Conservation (phyloP, 1,140 invertebrate genomes). For the Drosophila teissieri region DNA sequence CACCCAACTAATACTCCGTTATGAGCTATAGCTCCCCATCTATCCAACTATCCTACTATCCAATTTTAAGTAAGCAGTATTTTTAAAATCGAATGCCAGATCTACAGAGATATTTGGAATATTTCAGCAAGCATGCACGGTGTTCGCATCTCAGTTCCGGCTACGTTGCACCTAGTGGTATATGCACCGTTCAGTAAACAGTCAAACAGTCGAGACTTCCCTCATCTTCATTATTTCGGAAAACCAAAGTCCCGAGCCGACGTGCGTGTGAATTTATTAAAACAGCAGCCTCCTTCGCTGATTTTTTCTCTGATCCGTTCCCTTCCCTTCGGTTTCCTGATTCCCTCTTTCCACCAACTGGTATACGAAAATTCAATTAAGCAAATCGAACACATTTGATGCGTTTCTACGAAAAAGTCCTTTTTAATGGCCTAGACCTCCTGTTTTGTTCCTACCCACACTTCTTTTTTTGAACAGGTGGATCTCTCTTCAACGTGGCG, state of each 20-base stretch:
- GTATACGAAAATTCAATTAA: slow-evolving; percentile 70
- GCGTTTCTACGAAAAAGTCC: slow-evolving; percentile 65
- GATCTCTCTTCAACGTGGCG: slow-evolving; percentile 28
- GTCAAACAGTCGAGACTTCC: slow-evolving; percentile 2
- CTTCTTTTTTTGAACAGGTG: slow-evolving; percentile 22
- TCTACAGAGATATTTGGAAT: not conserved
- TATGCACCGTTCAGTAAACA: slow-evolving; percentile 16
- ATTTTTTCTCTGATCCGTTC: not conserved
- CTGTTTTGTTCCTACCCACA: not conserved
- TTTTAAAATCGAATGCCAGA: too few relatives aligned
- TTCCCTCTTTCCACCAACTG: slow-evolving; percentile 28
- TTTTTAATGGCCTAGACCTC: slow-evolving; percentile 23
- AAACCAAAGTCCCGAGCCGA: slow-evolving; percentile 1
- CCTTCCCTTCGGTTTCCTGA: not conserved
- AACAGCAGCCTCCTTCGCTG: slow-evolving; percentile 33
- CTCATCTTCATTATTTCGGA: not conserved
- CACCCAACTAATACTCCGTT: slow-evolving; percentile 30
- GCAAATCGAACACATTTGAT: slow-evolving; percentile 68
- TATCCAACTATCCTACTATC: not conserved
- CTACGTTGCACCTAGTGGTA: not conserved
- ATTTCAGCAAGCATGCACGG: not conserved
- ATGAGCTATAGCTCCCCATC: not conserved
- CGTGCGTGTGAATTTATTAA: slow-evolving; percentile 78
- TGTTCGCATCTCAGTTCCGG: slow-evolving; percentile 9
- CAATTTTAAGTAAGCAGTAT: too few relatives aligned